Evolutionary conservation across 1,140 invertebrate genomes (phyloP).

Genomic region (Pogonognathellus flavescens): DNA sequence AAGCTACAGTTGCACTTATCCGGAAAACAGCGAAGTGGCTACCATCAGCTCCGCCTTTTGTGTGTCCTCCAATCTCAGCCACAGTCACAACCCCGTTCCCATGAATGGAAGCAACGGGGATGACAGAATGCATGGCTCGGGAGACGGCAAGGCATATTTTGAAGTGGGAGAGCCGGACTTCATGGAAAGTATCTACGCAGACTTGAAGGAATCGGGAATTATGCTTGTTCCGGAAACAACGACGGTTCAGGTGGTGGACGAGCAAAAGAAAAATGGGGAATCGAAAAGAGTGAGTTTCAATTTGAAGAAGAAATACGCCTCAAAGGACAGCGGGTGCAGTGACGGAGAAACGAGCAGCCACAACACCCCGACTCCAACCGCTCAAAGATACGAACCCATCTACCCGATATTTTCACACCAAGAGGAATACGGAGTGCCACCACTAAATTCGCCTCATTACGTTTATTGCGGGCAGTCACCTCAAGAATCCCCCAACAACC

Average conservation of each 20-base stretch:
- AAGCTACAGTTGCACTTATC: slow-evolving; percentile 66
- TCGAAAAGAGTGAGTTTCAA: slow-evolving; percentile 67
- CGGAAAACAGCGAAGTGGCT: slow-evolving; percentile 57
- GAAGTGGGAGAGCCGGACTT: neutral
- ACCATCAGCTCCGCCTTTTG: slow-evolving; percentile 55
- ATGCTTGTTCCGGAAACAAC: slow-evolving; percentile 19
- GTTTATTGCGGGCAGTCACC: slow-evolving; percentile 64
- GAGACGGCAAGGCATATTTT: neutral
- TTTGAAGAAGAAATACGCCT: slow-evolving; percentile 66
- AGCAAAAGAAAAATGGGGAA: slow-evolving; percentile 51
- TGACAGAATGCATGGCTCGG: neutral
- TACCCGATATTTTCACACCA: slow-evolving; percentile 67
- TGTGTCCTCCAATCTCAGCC: neutral
- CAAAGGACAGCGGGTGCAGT: slow-evolving; percentile 64
- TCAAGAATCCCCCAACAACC: slow-evolving; percentile 49
- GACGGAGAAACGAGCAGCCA: slow-evolving; percentile 56
- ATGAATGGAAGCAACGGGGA: slow-evolving; percentile 2
- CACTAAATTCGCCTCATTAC: slow-evolving; percentile 67
- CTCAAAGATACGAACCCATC: slow-evolving; percentile 61
- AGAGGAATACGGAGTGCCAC: slow-evolving; percentile 67
- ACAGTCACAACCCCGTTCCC: slow-evolving; percentile 22
- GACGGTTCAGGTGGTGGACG: slow-evolving; percentile 14
- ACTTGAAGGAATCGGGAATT: slow-evolving; percentile 27
- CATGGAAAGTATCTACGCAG: slow-evolving; percentile 12
- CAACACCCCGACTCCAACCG: neutral